phyloP scores from a whole-genome alignment of 2,888 invertebrate genomes.

The Chrysotoxum bicinctum region DNA sequence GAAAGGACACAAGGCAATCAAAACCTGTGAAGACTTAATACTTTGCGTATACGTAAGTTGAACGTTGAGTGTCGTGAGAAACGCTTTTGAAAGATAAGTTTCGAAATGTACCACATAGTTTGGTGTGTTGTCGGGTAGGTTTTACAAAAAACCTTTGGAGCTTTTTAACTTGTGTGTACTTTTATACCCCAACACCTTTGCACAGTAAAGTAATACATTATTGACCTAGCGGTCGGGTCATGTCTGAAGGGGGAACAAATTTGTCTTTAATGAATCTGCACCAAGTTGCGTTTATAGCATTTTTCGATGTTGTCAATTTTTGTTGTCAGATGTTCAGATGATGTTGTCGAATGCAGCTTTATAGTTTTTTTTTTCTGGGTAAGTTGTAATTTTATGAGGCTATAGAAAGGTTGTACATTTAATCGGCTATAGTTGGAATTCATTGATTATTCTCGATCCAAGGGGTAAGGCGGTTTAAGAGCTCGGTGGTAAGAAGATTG shows the following conservation, averaged over 20 bases:
- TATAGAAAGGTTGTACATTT: too few relatives aligned
- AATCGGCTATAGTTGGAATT: too few relatives aligned
- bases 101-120: background rate
- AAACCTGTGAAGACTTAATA: background rate
- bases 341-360: background rate
- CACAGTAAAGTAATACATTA: background rate
- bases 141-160: background rate
- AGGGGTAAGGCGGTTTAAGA: too few relatives aligned
- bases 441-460: too few relatives aligned
- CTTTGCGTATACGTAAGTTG: background rate
- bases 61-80: background rate
- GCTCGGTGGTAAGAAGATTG: too few relatives aligned
- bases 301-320: background rate
- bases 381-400: too few relatives aligned
- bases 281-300: background rate
- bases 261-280: background rate
- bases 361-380: too few relatives aligned
- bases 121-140: background rate
- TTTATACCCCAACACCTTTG: background rate
- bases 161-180: too few relatives aligned
- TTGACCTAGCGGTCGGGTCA: background rate
- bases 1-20: too few relatives aligned
- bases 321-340: background rate
- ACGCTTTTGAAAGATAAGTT: background rate
- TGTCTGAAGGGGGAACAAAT: background rate